These are phyloP conservation scores for Ivindomyrus marchei DNA, from an alignment of 2,113 vertebrate species.

Conservation along the genomic window DNA sequence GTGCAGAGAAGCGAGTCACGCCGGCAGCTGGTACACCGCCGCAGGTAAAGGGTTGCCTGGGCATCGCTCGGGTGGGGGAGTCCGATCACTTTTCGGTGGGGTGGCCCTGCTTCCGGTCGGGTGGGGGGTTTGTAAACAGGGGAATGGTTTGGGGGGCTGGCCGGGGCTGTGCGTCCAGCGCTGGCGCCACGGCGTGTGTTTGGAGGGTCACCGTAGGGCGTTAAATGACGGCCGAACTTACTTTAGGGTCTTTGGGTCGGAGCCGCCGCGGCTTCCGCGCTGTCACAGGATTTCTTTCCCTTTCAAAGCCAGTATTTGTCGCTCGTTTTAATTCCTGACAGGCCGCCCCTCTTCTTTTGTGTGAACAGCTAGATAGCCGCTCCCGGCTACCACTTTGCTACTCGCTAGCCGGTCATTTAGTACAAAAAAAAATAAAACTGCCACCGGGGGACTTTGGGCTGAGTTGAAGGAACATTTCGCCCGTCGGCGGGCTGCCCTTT, in stretches of 20 bases:
- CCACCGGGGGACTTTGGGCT: neutral
- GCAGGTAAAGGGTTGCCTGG: slow-evolving; percentile 71
- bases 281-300: neutral
- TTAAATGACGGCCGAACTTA: neutral
- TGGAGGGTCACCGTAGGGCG: neutral
- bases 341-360: neutral
- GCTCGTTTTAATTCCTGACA: neutral
- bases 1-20: slow-evolving; percentile 95
- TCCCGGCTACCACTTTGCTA: neutral
- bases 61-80: neutral
- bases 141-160: neutral
- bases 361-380: neutral
- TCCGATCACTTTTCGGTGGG: neutral
- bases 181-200: neutral
- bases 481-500: neutral
- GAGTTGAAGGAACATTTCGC: neutral
- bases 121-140: neutral
- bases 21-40: slow-evolving; percentile 95
- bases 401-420: neutral
- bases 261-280: neutral
- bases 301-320: neutral
- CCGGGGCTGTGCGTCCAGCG: neutral
- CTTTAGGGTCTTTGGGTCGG: neutral
- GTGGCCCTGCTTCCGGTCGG: neutral
- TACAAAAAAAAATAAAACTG: neutral